Conservation (phyloP, 2,113 vertebrate genomes). For the Ardeotis arabs region DNA sequence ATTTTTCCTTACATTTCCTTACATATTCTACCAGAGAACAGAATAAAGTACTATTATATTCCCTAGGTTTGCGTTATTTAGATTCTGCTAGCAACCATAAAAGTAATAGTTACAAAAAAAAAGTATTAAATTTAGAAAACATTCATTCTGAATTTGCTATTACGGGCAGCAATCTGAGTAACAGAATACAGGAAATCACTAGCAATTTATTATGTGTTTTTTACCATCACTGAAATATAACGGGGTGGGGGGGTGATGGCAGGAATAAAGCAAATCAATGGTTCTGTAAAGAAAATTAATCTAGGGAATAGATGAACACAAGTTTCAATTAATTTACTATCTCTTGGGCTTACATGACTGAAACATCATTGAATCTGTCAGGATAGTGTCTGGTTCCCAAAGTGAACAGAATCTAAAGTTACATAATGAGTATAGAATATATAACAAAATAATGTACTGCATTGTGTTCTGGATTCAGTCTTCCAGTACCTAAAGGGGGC, state of each 20-base stretch:
- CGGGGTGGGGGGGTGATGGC: fast-evolving
- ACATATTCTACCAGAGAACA: neutral
- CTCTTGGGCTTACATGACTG: neutral
- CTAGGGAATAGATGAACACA: neutral
- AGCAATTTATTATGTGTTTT: neutral
- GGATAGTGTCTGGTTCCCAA: neutral
- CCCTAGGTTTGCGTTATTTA: neutral
- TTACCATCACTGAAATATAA: neutral
- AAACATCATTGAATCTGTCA: neutral
- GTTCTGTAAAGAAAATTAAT: neutral
- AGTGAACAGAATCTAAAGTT: neutral
- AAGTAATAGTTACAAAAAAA: neutral
- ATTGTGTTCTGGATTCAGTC: neutral
- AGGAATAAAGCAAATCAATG: neutral
- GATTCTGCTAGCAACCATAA: neutral
- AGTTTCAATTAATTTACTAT: neutral
- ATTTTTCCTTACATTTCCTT: neutral
- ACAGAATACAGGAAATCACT: neutral
- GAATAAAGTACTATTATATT: neutral
- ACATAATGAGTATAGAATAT: neutral
- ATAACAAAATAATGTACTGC: neutral
- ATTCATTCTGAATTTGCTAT: neutral
- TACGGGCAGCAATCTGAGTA: neutral
- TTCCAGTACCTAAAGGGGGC: no score
- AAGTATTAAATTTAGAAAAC: neutral